Evolutionary conservation across 2,113 vertebrate species (phyloP).

Genomic region (Oreochromis aureus): DNA sequence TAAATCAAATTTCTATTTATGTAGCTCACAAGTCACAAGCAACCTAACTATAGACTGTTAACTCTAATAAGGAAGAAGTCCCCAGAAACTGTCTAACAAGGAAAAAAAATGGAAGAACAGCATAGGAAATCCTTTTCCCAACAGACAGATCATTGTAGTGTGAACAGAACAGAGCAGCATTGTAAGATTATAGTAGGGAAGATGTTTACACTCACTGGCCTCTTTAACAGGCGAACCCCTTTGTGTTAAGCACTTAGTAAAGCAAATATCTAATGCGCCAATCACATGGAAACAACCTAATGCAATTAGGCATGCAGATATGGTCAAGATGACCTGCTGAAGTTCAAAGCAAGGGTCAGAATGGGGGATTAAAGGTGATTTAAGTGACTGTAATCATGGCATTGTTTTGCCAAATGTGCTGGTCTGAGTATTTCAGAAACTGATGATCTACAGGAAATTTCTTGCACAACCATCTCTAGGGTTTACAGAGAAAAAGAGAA

Average conservation of each 20-base stretch:
- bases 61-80: background rate
- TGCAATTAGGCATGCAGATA: background rate
- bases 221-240: background rate
- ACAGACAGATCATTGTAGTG: background rate
- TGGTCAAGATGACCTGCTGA: background rate
- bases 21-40: background rate
- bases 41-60: background rate
- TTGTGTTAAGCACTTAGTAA: background rate
- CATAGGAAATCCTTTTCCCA: rapidly evolving
- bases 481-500: background rate
- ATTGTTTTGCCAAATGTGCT: background rate
- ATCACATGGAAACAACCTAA: background rate
- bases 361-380: background rate
- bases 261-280: background rate
- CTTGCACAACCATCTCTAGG: background rate
- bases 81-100: background rate
- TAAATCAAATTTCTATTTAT: background rate
- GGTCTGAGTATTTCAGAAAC: background rate
- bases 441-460: background rate
- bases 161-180: background rate
- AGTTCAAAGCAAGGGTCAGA: background rate
- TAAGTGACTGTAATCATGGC: background rate
- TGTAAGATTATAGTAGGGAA: background rate
- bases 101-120: background rate
- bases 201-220: background rate